A percentile compares a stretch with the other conserved stretches of the same genome.
phyloP scores from a whole-genome alignment of 2,888 invertebrate genomes.

The Heteropelma amictum region DNA sequence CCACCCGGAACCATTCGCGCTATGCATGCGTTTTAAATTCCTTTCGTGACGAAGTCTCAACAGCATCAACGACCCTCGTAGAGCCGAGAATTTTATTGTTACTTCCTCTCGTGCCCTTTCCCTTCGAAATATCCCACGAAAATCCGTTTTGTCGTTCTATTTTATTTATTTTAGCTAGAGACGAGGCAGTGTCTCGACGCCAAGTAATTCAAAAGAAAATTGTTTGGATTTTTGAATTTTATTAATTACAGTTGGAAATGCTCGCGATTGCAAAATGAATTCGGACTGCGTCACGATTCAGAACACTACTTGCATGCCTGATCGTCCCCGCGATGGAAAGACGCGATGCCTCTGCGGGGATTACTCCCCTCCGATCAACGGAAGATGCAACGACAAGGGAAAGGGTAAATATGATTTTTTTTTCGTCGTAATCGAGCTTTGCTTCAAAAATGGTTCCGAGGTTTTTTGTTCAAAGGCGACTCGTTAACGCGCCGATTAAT shows the following conservation, averaged over 20 bases:
- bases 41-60: slow-evolving; percentile 47
- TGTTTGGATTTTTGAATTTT: too few relatives aligned
- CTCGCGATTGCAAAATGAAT: slow-evolving; percentile 82
- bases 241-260: slow-evolving; percentile 77
- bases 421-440: not conserved
- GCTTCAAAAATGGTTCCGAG: too few relatives aligned
- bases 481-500: too few relatives aligned
- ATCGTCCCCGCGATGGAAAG: slow-evolving; percentile 81
- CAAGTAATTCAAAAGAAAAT: too few relatives aligned
- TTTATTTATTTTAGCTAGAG: slow-evolving; percentile 9
- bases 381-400: slow-evolving; percentile 82
- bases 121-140: too few relatives aligned
- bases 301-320: slow-evolving; percentile 84
- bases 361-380: slow-evolving; percentile 83
- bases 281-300: slow-evolving; percentile 83
- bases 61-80: slow-evolving; percentile 34
- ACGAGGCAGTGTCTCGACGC: too few relatives aligned
- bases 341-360: slow-evolving; percentile 85
- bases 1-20: not conserved
- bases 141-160: not conserved
- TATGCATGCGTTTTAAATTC: slow-evolving; percentile 27
- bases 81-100: not conserved
- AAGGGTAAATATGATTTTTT: slow-evolving; percentile 80
- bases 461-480: too few relatives aligned
- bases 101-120: not conserved